Base-by-base conservation (phyloP, 2,113 vertebrate species). In the Ictalurus furcatus region DNA sequence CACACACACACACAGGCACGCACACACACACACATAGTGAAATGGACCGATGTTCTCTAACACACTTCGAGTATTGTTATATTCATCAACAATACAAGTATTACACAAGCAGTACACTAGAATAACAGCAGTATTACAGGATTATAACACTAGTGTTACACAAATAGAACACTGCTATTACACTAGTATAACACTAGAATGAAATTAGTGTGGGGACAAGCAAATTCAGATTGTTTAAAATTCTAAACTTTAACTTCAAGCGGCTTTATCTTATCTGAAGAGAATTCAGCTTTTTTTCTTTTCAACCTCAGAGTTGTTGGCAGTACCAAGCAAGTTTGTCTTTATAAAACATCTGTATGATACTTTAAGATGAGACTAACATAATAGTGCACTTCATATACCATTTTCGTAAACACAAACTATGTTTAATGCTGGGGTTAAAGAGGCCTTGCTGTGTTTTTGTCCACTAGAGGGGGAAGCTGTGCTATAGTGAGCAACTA, bases 381-480 rank as follows among this genome's bases (percentile, higher is more conserved):
- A 76, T 44, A 21, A 23, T 76, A 21, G 34, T 74, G 17, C 34
- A 69, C 14, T 14, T 30, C 28, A 12, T 67, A n/a, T 67, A 67
- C 28, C 65, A 67, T 63, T 4, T 67, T 67, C 28, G 14, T 67
- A 67, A 40, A 58, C n/a, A 30, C 52, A 21, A 74, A 59, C 21
- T 30, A 14, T 54, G 23, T 85, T 54, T 30, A 30, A 19, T 59
- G 6, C 56, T 44, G 34, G 16, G 11, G 9, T 54, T 80, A 48
- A 34, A 67, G 58, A 21, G n/a, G 48, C 48, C 44, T 19, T 52
- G 30, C 84, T 79, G 37, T 61, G 30, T 63, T 87, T 87, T 44
- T 44, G 59, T 65, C 74, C 74, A 79, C 74, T 80, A 80, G 52
- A 86, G 67, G 52, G 78, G 44, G 65, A 81, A 73, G 23, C n/a